Base-by-base conservation (phyloP, 2,888 invertebrate genomes). In the Drosophila diplacantha region DNA sequence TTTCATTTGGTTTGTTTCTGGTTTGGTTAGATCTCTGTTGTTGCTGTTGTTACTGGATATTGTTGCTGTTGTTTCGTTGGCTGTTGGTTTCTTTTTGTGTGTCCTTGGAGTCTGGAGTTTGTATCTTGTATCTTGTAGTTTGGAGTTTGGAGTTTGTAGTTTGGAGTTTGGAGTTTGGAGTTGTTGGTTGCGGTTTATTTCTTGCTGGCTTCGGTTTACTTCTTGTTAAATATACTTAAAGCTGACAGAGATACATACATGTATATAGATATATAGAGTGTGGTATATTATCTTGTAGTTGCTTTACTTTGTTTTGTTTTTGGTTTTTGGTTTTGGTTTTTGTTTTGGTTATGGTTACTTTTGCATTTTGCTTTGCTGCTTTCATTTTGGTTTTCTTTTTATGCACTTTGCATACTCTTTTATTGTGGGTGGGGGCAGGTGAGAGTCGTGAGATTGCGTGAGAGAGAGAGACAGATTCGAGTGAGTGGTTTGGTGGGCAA, bases 361-460 rank as follows among this genome's bases (percentile, higher is more conserved):
- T 72, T 62, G 34, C 18, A 50, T 52, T 58, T 71, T 49, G 51
- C 54, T 66, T 80, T 63, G 69, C 65, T 63, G 63, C 63, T 26
- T 55, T 38, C 31, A 16, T 31, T 55, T 56, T 31, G 29, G 20
- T 22, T 62, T 60, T 24, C 39, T 39, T 57, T 35, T 37, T 39
- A 39, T 39, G 49, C 50, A 49, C 34, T 61, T 69, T 50, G 60
- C 53, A 62, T 79, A 67, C 58, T 65, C 12, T 64, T 32, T 51
- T 34, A 39, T 52, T 43, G 20, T 50, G 46, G 32, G 35, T 24
- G 20, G 49, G n/a, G 7, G 8, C 3, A 20, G 57, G 79, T 69
- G 70, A 81, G 59, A 78, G 62, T 81, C 68, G 75, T 75, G 81
- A 76, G 54, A 46, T 58, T 70, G 78, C 74, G 75, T 72, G 74